Evolutionary conservation across 2,888 invertebrate genomes (phyloP).

Genomic region (Agrochola macilenta): DNA sequence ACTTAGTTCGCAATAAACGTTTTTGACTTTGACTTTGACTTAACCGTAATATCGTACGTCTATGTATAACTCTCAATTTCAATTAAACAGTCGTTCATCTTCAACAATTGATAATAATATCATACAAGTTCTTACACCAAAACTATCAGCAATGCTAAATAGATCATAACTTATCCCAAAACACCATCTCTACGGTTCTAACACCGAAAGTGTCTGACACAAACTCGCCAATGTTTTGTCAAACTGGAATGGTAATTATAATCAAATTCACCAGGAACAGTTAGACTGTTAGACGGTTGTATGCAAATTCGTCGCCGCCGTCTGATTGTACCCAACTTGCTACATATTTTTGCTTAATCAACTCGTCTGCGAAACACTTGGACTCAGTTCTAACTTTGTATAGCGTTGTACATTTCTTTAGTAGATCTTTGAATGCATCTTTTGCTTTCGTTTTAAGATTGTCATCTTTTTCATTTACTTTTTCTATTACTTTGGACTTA

Average conservation of each 20-base stretch:
- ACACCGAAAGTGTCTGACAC: slow-evolving; percentile 15
- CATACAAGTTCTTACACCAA: background rate
- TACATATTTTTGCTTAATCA: slow-evolving; percentile 68
- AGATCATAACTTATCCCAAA: slow-evolving; percentile 13
- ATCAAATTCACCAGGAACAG: slow-evolving; percentile 69
- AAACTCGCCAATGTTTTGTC: slow-evolving; percentile 59
- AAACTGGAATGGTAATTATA: slow-evolving; percentile 71
- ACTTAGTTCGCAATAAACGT: no score
- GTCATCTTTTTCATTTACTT: background rate
- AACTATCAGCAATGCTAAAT: slow-evolving; percentile 30
- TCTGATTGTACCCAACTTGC: slow-evolving; percentile 62
- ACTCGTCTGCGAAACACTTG: slow-evolving; percentile 38
- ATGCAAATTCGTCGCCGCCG: slow-evolving; percentile 69
- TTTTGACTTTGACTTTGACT: no score
- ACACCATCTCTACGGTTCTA: background rate
- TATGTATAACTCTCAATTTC: background rate
- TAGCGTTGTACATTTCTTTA: slow-evolving; percentile 14
- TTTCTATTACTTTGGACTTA: background rate
- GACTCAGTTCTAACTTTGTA: slow-evolving; percentile 22
- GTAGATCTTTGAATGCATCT: slow-evolving; percentile 16
- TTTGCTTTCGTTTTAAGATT: slow-evolving; percentile 19
- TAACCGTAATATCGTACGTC: no score
- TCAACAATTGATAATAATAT: background rate
- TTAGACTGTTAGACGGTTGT: slow-evolving; percentile 55
- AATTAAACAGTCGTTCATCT: background rate